phyloP scores from a whole-genome alignment of 2,888 invertebrate species.

The Meiosimyza decipiens region DNA sequence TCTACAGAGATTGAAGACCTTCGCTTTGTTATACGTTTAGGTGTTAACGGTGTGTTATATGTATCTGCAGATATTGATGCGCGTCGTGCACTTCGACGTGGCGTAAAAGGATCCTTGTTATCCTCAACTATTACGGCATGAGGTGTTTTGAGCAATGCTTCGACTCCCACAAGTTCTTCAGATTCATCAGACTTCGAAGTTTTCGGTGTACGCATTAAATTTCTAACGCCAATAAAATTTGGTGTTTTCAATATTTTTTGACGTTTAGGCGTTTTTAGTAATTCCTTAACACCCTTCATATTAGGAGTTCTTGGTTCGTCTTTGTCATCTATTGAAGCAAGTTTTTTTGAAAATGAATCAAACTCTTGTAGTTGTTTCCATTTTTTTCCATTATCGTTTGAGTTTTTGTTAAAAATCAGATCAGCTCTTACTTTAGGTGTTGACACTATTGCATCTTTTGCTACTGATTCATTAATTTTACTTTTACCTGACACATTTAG shows the following conservation, averaged over 20 bases:
- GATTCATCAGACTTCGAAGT: slow-evolving; percentile 28
- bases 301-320: slow-evolving; percentile 36
- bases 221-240: slow-evolving; percentile 43
- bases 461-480: background rate
- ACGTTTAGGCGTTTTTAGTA: slow-evolving; percentile 45
- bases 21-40: slow-evolving; percentile 44
- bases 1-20: slow-evolving; percentile 43
- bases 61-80: slow-evolving; percentile 43
- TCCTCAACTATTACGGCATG: slow-evolving; percentile 6
- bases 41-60: slow-evolving; percentile 35
- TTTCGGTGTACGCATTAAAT: slow-evolving; percentile 47
- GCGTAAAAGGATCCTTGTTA: slow-evolving; percentile 34
- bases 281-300: slow-evolving; percentile 41
- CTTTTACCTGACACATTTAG: background rate
- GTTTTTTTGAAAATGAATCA: background rate
- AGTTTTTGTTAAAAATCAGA: background rate
- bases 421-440: background rate
- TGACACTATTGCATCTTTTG: no score
- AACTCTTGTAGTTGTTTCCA: background rate
- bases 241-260: slow-evolving; percentile 27
- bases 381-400: background rate
- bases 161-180: slow-evolving; percentile 46
- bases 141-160: slow-evolving; percentile 55
- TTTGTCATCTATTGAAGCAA: no score
- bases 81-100: slow-evolving; percentile 43